A percentile compares a stretch with the other conserved stretches of the same genome.
Conservation (phyloP, 1,140 invertebrate species). For the Teleopsis dalmanni region DNA sequence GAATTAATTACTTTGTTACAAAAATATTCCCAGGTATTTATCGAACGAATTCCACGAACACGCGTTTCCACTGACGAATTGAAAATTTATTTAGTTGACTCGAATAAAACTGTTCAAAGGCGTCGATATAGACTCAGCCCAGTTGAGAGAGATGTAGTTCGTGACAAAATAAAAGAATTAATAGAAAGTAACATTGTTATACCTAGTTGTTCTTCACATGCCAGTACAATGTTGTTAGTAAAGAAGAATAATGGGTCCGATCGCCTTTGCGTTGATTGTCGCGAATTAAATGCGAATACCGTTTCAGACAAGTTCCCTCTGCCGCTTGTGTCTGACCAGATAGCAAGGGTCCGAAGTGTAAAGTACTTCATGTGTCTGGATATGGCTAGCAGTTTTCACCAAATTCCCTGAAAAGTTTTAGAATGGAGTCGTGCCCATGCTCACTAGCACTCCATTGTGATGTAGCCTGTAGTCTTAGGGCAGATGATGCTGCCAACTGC, state of each 20-base stretch:
- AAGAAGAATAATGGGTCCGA: conserved; percentile 45
- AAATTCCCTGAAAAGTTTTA: too few species aligned
- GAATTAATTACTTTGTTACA: conserved; percentile 8
- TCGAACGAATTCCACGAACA: conserved; percentile 10
- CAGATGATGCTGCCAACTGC: too few species aligned
- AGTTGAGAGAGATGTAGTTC: conserved; percentile 12
- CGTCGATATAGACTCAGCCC: background rate
- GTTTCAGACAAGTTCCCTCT: conserved; percentile 41
- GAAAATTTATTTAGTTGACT: conserved; percentile 11
- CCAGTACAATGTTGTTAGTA: conserved; percentile 40
- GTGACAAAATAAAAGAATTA: conserved; percentile 22
- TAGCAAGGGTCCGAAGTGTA: conserved; percentile 32
- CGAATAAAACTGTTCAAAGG: conserved; percentile 8
- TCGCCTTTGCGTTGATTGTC: conserved; percentile 45
- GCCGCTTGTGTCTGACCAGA: conserved; percentile 41
- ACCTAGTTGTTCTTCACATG: conserved; percentile 39
- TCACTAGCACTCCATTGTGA: too few species aligned
- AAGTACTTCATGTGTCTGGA: conserved; percentile 42
- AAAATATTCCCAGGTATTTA: conserved; percentile 14
- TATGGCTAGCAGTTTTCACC: conserved; percentile 31
- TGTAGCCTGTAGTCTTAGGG: too few species aligned
- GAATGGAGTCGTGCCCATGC: too few species aligned
- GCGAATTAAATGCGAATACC: conserved; percentile 42
- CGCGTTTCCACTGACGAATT: conserved; percentile 14
- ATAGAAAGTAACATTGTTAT: too few species aligned